Base-by-base conservation (phyloP, 2,888 invertebrate species). In the Octonoba sinensis region DNA sequence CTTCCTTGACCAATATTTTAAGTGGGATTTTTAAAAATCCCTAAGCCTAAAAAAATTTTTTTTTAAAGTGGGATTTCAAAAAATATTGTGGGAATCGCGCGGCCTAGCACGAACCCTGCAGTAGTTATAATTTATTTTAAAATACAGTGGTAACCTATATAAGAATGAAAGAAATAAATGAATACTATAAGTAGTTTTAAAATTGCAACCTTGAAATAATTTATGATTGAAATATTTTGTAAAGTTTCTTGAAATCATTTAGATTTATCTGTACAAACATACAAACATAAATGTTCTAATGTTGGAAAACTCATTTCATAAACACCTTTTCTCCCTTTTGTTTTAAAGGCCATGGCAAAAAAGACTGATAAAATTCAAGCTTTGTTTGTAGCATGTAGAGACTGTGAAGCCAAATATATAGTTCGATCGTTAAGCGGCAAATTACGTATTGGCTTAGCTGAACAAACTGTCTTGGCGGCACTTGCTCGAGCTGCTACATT, bases 401-500 rank as follows among this genome's bases (percentile, higher is more conserved):
- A 93, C 82, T 92, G 92, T 0, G 98, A 99, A 89, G 95, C 97
- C 0, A 91, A 95, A 71, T 99, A 93, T 88, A 90, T 99, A 18
- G 95, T 97, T 71, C 91, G 98, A 85, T 96, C 96, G 0, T 89
- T 98, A 22, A 93, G 95, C 82, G 99, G 99, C 44, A 99, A 99
- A 89, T 90, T 99, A 75, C 91, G 99, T 64, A 96, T 99, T 86
- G 99, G 99, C 0, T 90, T 99, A 77, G 99, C 99, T 0, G 99
- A 99, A 87, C 97, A 98, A 89, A 97, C 97, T 0, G 93, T 98
- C 49, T 90, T 99, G 64, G 92, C 95, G 88, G 97, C 99, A 13
- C 89, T 99, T 64, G 96, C 96, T 0, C 91, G 93, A 86, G 97
- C 97, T 1, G 91, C 93, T 84, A 92, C 93, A n/a, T 89, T 91